Percentiles rank a stretch among this genome's conserved stretches.
Conservation (phyloP, 2,113 vertebrate species). For the Prionailurus viverrinus region DNA sequence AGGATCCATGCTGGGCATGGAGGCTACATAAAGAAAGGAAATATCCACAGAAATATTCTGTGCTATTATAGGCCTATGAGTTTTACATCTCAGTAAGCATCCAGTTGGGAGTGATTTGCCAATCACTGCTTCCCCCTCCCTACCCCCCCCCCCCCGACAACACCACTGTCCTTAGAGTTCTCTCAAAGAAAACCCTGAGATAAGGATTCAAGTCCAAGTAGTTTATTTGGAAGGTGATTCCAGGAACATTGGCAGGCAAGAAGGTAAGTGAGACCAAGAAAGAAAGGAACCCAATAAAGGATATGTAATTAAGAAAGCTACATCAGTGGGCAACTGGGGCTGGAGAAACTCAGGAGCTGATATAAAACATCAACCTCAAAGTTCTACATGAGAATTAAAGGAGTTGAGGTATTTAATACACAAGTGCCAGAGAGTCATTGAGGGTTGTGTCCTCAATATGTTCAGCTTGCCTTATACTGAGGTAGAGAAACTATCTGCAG, state of each 20-base stretch:
- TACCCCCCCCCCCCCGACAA: background rate
- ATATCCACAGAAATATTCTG: background rate
- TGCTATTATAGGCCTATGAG: background rate
- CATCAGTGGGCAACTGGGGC: background rate
- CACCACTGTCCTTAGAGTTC: background rate
- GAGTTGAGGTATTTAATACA: constrained; percentile 16
- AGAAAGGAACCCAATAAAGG: constrained; percentile 9
- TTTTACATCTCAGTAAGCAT: background rate
- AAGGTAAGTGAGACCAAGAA: background rate
- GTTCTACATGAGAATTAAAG: background rate
- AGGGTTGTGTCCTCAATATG: background rate
- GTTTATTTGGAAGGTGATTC: constrained; percentile 40
- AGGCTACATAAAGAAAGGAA: background rate
- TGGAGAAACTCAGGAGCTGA: background rate
- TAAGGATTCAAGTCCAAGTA: constrained; percentile 18
- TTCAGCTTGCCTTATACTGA: constrained; percentile 6
- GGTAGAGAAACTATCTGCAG: background rate
- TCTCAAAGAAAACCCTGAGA: constrained; percentile 24
- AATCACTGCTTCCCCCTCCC: background rate
- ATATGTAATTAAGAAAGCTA: constrained; percentile 20
- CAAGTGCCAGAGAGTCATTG: background rate
- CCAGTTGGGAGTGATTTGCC: background rate
- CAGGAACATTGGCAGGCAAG: background rate
- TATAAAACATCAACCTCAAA: constrained; percentile 9
- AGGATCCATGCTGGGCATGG: too few species aligned